Evolutionary conservation across 92 coral and sea anemone genomes (phyloP), one percentile per base, ranked within the genome.

Genomic region (Umimayanthus kanabou): DNA sequence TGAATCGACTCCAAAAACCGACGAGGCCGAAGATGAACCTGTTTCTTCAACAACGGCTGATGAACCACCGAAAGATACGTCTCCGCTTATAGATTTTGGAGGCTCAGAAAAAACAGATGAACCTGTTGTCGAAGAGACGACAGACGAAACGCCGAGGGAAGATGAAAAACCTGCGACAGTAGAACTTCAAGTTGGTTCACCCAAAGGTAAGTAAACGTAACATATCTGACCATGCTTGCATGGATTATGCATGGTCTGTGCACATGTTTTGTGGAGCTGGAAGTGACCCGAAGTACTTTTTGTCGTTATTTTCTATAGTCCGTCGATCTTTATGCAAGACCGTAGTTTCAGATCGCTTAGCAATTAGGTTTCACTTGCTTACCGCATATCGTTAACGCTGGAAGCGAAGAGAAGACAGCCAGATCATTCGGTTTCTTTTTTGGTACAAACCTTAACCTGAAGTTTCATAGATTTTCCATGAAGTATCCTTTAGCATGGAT

Each of bases 111-210:
- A 82, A 18, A 58, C 29, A 28, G 37, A 82, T 6, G 89, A 88
- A 83, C 55, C 65, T 29, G 80, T 45, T 25, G 86, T 79, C 50
- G 93, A 91, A 76, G 90, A 89, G 65, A 29, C 85, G 85, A 84
- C 25, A 22, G 80, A 84, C n/a, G 90, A 80, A 39, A 42, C 81
- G 43, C 47, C 85, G 0, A 49, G 88, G 39, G 90, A 82, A 7
- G 93, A 91, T 57, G 88, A 85, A 75, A 85, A 85, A 53, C 88
- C 88, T 49, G 80, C 88, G 74, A 76, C 85, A 66, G 90, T 86
- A 70, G 87, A 83, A 45, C 3, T 9, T 29, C 9, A 18, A 61
- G 26, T 16, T 23, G 57, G 67, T 28, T 69, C 78, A 20, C 66
- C 87, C 18, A 83, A 83, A 83, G 87, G 87, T 69, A 28, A 37